Base-by-base conservation (phyloP, 2,113 vertebrate genomes). In the Bambusicola thoracicus region DNA sequence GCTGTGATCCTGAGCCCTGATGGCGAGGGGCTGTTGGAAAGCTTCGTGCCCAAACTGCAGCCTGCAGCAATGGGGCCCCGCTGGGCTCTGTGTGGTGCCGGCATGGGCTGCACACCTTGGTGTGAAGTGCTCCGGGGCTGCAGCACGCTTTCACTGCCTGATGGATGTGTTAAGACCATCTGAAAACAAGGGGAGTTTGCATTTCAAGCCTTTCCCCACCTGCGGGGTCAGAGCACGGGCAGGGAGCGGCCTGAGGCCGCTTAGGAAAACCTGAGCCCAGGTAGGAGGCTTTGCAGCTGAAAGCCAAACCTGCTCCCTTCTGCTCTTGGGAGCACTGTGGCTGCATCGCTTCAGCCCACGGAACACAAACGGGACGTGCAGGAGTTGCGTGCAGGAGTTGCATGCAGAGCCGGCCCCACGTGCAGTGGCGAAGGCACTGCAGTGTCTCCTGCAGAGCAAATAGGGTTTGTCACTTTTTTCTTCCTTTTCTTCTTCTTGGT, bases 371-470 rank as follows among this genome's bases (percentile, higher is more conserved):
- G 66, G 5, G 48, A 38, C n/a, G 49, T 8, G 40, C 66, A 6
- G 91, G 79, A 80, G 79, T 69, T 22, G 21, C 40, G 11, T 30
- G 51, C 27, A 30, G 51, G 79, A 80, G 79, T 69, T 22, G 21
- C 40, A 13, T 30, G 51, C 27, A 30, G 51, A 59, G 3, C 1
- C 19, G 81, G 92, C 89, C 65, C 73, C 4, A 3, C 21, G 20
- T 46, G 13, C 79, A 74, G 82, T 32, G 87, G 85, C 0, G 0
- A 85, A 66, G 87, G 63, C 92, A 95, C 53, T 0, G 25, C 24
- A 81, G 90, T 55, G 69, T 81, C 89, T 88, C 4, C 0, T 70
- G 90, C 90, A 79, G 86, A 92, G 66, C 84, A 96, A 94, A 96
- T 92, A 93, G 36, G 92, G 89, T 76, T 85, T 91, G 81, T 91